Conservation (phyloP, 2,888 invertebrate species). For the Zootermopsis nevadensis region DNA sequence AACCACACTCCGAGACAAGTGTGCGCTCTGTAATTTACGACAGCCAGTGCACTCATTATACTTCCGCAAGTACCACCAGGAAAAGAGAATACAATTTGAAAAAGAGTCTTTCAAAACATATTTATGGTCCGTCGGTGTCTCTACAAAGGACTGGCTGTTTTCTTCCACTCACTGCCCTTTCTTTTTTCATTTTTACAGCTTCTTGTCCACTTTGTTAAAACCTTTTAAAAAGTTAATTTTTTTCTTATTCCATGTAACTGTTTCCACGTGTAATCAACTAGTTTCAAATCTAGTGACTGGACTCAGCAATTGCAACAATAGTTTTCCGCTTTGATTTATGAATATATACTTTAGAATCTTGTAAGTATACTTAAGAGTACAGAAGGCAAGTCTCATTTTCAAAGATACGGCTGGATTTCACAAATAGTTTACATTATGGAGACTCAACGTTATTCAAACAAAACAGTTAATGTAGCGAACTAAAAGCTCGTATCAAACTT, state of each 20-base stretch:
- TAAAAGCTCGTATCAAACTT: not conserved
- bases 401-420: not conserved
- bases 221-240: constrained; percentile 11
- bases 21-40: not conserved
- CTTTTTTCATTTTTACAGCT: constrained; percentile 19
- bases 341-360: not conserved
- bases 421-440: not conserved
- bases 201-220: constrained; percentile 35
- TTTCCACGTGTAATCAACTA: not conserved
- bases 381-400: not conserved
- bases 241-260: constrained; percentile 3
- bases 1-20: not conserved
- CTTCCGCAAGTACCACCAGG: not conserved
- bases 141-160: constrained; percentile 3
- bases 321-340: not conserved
- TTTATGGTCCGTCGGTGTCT: constrained; percentile 32
- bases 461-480: constrained; percentile 1
- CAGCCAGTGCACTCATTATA: not conserved
- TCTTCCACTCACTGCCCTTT: not conserved
- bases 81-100: constrained; percentile 21
- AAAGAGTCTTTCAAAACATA: constrained; percentile 30
- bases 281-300: not conserved
- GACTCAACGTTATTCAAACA: not conserved
- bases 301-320: not conserved
- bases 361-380: not conserved